Base-by-base conservation (phyloP, 2,113 vertebrate genomes). In the Drymodes brunneopygia region DNA sequence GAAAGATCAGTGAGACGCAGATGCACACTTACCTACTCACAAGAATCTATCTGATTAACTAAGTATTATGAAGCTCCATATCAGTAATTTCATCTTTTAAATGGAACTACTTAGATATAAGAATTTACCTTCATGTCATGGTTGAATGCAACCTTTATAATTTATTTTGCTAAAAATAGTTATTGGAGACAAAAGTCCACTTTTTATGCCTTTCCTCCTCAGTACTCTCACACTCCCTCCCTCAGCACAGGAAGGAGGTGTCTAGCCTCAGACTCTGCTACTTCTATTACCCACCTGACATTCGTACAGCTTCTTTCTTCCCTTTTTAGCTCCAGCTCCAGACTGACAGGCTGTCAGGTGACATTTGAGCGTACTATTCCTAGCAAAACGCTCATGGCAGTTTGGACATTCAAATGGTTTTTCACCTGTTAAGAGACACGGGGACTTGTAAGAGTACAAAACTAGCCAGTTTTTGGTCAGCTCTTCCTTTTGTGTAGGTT, bases 361-460 rank as follows among this genome's bases (percentile, higher is more conserved):
- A 97, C 99, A 99, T 97, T 99, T 99, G 47, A 99, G 98, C 0
- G 99, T 99, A 95, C 99, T 99, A 97, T 99, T 99, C 95, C 99
- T 98, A 74, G 99, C 99, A 98, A 99, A 99, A 80, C 97, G 98
- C 92, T 99, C 99, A 58, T 99, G 99, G 95, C 99, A 99, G 95
- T 99, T 99, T 90, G 99, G 98, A 98, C 99, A 99, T 96, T 99
- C 98, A 78, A 99, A 99, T 7, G 99, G 99, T 92, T 99, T 99
- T 98, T 99, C 99, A 97, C 99, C 99, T 99, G 93, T 92, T 93
- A 81, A 87, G 81, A 96, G 86, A 95, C 50, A 88, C 5, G 86
- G 54, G 51, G 81, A 91, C 75, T 54, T 42, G 31, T 71, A 91
- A 83, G 72, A n/a, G 29, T 81, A 70, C 78, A 94, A 94, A 94